Evolutionary conservation across 1,140 invertebrate species (phyloP), one percentile per base, ranked within the genome.

Genomic region (Pomacea maculata): DNA sequence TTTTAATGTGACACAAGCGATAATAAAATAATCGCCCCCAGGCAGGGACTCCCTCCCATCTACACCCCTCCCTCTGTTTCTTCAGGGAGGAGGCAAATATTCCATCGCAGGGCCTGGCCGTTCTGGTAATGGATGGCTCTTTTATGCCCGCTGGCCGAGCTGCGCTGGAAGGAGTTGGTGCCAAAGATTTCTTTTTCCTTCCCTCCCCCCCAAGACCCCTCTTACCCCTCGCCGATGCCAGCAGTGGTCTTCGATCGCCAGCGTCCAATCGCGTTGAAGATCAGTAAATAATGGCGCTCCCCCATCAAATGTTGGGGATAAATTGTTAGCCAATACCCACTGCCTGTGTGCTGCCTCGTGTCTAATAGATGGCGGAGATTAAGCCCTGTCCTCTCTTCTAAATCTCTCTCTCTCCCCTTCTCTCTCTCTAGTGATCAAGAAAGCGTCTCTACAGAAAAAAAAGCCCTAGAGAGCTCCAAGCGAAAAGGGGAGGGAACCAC

Each of bases 1-100:
- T 81, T 81, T 81, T 81, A 77, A 77, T 77, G 80, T 81, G 80
- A 81, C 80, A 81, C 80, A 77, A 81, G 74, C 75, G 80, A 81
- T 81, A 78, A 81, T 81, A 81, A 81, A 81, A 78, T 78, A 81
- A 81, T 81, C 80, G 76, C 65, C 80, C 57, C 21, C 67, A 73
- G 75, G 55, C 55, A 61, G 70, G 15, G 34, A 34, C 21, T 67
- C n/a, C 68, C 75, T 55, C 68, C 25, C 34, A 45, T 45, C 34
- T 45, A 45, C 34, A 45, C 6, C 34, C 34, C 21, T 67, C n/a
- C 68, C 75, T 55, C 68, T 17, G 61, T 77, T 65, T 78, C 75
- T 55, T 81, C 71, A 61, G 67, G 75, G 80, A 57, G 61, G 80
- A 71, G 77, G 77, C 77, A 81, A 77, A 81, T 78, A 77, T 81